Evolutionary conservation across 2,797 vertebrate genomes (phyloP), one percentile per base, ranked within the genome.

Genomic region (Pipistrellus pygmaeus): DNA sequence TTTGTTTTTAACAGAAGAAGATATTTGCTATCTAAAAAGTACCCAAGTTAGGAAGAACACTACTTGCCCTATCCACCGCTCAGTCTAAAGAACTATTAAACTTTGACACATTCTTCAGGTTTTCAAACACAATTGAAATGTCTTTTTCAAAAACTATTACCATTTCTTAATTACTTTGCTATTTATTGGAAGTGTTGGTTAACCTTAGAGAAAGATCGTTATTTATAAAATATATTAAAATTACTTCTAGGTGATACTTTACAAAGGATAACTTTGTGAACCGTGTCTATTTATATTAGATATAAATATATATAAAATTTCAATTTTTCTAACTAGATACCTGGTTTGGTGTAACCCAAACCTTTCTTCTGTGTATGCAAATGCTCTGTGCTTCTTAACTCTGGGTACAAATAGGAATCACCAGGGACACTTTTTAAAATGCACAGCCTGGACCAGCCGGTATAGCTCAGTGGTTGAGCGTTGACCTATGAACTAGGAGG

Each of bases 131-230:
- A 96, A 96, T n/a, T 55, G 57, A 97, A 86, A 90, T 88, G 69
- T 91, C 80, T 91, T 96, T 66, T 86, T 83, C 76, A 77, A 94
- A 96, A 73, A 66, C 75, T 38, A 17, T 92, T 96, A 84, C 97
- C 64, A 96, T 94, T 80, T 95, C 93, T 53, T 97, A 95, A 98
- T 96, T 97, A 96, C 97, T 97, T 97, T 97, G 57, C 46, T 98
- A 97, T 98, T 98, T 98, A 97, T 97, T 93, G 44, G 60, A 68
- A 82, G 44, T 93, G 10, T 90, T 73, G 20, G 81, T 96, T 89
- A 92, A 88, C 51, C 96, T 96, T 96, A 75, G 85, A 97, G 90
- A 96, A 96, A 57, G 90, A 96, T 88, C 66, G 73, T 83, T 98
- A 97, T 97, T 98, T 97, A 97, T 97, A 76, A 96, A 97, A 96